Evolutionary conservation across 2,113 vertebrate species (phyloP), one percentile per base, ranked within the genome.

Genomic region (Hucho hucho): DNA sequence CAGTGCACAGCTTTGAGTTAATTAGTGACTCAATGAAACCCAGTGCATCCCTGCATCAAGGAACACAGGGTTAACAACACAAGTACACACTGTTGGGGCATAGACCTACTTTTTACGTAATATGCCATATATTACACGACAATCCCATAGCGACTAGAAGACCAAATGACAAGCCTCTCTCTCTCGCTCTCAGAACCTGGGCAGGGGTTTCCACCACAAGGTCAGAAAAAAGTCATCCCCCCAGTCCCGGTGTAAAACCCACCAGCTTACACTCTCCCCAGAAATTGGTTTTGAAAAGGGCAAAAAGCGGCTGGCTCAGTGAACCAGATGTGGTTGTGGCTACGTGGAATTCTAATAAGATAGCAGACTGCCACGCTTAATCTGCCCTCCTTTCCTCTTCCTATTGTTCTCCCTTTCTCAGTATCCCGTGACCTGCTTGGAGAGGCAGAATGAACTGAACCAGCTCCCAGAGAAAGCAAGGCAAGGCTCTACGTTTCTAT

Each of bases 291-390:
- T 77, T 75, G 61, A 79, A 79, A 29, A 78, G 18, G 32, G 3
- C 49, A 63, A 75, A 64, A 74, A 47, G 72, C 53, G 20, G 22
- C 56, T 20, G n/a, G 63, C 69, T 72, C 69, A 76, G 69, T 61
- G 49, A 70, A 76, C 73, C 77, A 80, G 75, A 75, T 74, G 79
- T 82, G 73, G 76, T 80, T 72, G n/a, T 16, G 61, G 37, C 70
- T 74, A 58, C 18, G 22, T 69, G 72, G 47, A 74, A 75, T 75
- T 70, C 65, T 65, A 93, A 92, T 94, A 65, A 78, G 69, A 64
- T 29, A 70, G 64, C 22, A 32, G 69, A 63, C 59, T 77, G 46
- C 24, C 49, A 78, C 22, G 14, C 26, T 32, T 73, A 73, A 77
- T 67, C 65, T 64, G 7, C 47, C 20, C n/a, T 66, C 18, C 18